Evolutionary conservation across 2,797 vertebrate species (phyloP).

Genomic region (Pipistrellus nathusii): DNA sequence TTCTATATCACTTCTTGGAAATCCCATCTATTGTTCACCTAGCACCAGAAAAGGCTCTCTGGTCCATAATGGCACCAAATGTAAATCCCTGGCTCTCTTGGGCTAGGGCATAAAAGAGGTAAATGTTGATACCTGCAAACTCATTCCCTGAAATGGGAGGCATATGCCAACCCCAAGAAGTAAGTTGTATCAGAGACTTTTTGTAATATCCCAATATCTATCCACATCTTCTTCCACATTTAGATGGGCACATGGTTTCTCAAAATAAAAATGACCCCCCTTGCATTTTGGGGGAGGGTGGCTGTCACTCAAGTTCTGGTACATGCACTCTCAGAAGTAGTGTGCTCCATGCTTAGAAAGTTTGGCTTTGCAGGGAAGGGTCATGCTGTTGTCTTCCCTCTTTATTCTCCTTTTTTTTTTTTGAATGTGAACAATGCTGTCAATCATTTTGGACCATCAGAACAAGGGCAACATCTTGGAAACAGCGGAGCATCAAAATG

Average conservation of each 20-base stretch:
- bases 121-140: not conserved
- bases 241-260: not conserved
- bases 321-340: not conserved
- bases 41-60: not conserved
- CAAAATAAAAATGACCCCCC: constrained; percentile 1
- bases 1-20: constrained; percentile 66
- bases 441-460: not conserved
- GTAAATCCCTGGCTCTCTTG: not conserved
- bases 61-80: constrained; percentile 55
- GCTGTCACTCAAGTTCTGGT: not conserved
- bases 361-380: not conserved
- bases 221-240: not conserved
- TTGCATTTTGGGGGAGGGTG: not conserved
- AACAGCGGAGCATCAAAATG: not conserved
- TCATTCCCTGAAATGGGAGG: not conserved
- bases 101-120: not conserved
- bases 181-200: not conserved
- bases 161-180: not conserved
- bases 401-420: not conserved
- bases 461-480: not conserved
- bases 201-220: not conserved
- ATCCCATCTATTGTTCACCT: constrained; percentile 72
- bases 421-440: not conserved
- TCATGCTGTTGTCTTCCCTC: not conserved
- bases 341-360: not conserved